These are phyloP conservation scores for Halcyon badia DNA, from an alignment of 2,797 vertebrate species.

Conservation along the genomic window DNA sequence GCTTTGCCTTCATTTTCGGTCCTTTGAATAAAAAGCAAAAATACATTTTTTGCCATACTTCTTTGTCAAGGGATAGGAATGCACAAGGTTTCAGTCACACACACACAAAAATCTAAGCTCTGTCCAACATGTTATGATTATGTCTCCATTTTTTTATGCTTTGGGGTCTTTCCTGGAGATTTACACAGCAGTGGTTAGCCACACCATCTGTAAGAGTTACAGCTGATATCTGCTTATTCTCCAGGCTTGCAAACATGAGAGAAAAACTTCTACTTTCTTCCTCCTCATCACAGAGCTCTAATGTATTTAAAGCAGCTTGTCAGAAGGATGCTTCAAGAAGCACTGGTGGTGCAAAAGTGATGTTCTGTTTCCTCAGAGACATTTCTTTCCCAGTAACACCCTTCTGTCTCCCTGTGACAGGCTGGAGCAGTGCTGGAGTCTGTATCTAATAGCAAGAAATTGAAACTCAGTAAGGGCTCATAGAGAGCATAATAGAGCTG, in stretches of 20 bases:
- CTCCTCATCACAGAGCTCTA: not conserved
- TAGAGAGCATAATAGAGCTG: accelerated
- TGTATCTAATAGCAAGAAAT: not conserved
- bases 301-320: not conserved
- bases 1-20: not conserved
- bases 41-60: accelerated
- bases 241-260: not conserved
- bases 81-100: not conserved
- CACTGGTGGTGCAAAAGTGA: not conserved
- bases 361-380: not conserved
- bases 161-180: not conserved
- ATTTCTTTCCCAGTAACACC: not conserved
- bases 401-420: not conserved
- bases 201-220: not conserved
- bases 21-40: not conserved
- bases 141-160: not conserved
- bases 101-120: not conserved
- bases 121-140: not conserved
- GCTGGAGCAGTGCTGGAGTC: not conserved
- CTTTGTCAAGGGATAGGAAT: not conserved
- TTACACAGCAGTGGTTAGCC: not conserved
- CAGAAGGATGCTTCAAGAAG: not conserved
- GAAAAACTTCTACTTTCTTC: not conserved
- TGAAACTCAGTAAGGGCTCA: not conserved
- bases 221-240: not conserved